These are phyloP conservation scores for Prosopocoilus inquinatus DNA, from an alignment of 2,888 invertebrate species.

Conservation along the genomic window DNA sequence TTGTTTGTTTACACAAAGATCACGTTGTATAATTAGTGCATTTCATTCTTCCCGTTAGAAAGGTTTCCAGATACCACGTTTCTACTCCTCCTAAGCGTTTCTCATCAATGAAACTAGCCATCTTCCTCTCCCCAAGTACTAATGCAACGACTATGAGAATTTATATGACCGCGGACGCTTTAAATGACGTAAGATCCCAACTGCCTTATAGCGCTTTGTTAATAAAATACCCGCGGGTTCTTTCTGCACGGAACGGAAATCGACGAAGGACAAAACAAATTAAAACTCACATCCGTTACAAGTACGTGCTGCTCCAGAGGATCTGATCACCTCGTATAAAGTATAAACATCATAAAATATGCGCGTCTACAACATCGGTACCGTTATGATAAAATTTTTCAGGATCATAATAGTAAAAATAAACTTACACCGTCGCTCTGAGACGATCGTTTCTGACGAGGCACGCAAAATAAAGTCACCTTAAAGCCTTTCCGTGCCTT, in stretches of 20 bases:
- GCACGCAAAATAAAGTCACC: conserved; percentile 61
- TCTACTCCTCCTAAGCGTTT: no score
- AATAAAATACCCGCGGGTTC: conserved; percentile 4
- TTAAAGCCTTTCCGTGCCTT: conserved; percentile 37
- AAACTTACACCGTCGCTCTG: conserved; percentile 57
- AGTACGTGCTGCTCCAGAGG: neutral
- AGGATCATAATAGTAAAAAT: conserved; percentile 9
- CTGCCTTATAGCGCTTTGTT: conserved; percentile 19
- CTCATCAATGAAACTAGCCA: no score
- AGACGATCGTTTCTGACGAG: conserved; percentile 60
- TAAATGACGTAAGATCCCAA: conserved; percentile 25
- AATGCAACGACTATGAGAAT: neutral
- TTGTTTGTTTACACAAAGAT: no score
- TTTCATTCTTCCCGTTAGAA: no score
- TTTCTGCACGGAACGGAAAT: conserved; percentile 22
- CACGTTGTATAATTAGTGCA: no score
- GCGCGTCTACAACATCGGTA: no score
- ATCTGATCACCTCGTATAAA: neutral
- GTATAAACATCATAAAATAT: neutral
- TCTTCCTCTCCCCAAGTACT: no score
- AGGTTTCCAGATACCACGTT: no score
- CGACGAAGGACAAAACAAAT: conserved; percentile 11
- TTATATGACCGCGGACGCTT: conserved; percentile 22
- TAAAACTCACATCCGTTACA: neutral
- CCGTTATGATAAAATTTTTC: neutral